phyloP scores from a whole-genome alignment of 2,797 vertebrate species.

The Macroramphosus scolopax region DNA sequence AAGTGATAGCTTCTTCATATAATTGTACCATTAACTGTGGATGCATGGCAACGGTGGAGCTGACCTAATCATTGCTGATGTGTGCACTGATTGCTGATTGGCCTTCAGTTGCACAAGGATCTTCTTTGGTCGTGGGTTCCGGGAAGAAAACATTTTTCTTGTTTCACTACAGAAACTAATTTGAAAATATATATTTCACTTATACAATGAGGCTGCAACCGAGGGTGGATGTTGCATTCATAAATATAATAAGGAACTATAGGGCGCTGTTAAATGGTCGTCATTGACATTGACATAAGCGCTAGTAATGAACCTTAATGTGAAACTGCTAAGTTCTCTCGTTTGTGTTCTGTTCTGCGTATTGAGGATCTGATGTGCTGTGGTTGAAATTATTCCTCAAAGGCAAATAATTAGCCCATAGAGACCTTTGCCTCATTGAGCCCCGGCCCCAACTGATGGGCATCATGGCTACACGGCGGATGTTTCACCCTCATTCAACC shows the following conservation, averaged over 20 bases:
- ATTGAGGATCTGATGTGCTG: conserved; percentile 25
- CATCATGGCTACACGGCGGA: conserved; percentile 41
- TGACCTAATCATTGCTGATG: too few species aligned
- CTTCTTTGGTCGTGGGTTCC: too few species aligned
- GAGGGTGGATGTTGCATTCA: too few species aligned
- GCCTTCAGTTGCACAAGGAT: too few species aligned
- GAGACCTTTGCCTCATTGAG: conserved; percentile 52
- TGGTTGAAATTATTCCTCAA: conserved; percentile 47
- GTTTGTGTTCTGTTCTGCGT: conserved; percentile 38
- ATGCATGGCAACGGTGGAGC: too few species aligned
- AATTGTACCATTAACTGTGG: too few species aligned
- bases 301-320: conserved; percentile 48
- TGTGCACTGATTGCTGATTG: too few species aligned
- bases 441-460: conserved; percentile 42
- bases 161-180: too few species aligned
- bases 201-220: too few species aligned
- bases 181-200: too few species aligned
- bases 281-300: conserved; percentile 56
- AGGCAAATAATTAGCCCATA: conserved; percentile 61
- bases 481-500: conserved; percentile 40
- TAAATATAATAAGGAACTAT: conserved; percentile 28
- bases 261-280: conserved; percentile 35
- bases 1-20: too few species aligned
- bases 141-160: too few species aligned
- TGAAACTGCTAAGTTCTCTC: conserved; percentile 35